Evolutionary conservation across 1,140 invertebrate species (phyloP).

Genomic region (Brachionus sp.): DNA sequence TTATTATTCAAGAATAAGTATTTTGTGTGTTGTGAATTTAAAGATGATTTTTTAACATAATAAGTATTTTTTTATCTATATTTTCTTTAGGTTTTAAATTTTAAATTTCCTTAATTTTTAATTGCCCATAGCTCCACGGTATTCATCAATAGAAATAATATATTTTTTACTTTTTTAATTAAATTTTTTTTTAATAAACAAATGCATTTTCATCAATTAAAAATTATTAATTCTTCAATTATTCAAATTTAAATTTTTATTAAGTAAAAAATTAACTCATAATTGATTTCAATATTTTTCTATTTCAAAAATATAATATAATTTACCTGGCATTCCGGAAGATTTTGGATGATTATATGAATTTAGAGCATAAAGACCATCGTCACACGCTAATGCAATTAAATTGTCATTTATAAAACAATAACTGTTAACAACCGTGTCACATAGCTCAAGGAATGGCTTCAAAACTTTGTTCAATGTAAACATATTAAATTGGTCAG

Average conservation of each 20-base stretch:
- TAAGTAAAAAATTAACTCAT: background rate
- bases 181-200: no score
- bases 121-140: no score
- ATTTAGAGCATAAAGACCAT: conserved; percentile 41
- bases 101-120: no score
- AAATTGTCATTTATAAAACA: conserved; percentile 45
- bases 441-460: conserved; percentile 37
- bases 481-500: conserved; percentile 29
- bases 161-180: no score
- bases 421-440: conserved; percentile 43
- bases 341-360: conserved; percentile 38
- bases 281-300: background rate
- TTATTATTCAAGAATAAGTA: background rate
- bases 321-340: conserved; percentile 18
- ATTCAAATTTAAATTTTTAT: no score
- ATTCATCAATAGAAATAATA: no score
- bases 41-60: background rate
- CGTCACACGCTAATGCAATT: conserved; percentile 40
- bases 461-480: conserved; percentile 23
- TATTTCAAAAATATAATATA: background rate
- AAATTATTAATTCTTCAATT: no score
- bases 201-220: no score
- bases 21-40: background rate
- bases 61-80: no score
- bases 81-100: no score